Conservation (phyloP, 2,113 vertebrate genomes). For the Oryctolagus cuniculus region mOryCun1.1 NC_091438.1:104194501-104195000, state of each 20-base stretch:
- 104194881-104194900: not conserved
- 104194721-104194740: not conserved
- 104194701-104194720: not conserved
- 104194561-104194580: not conserved
- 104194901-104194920: too few relatives aligned
- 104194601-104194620: not conserved
- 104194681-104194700: fast-evolving
- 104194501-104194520: not conserved
- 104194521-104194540: not conserved
- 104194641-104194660: not conserved
- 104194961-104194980: too few relatives aligned
- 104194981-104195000: too few relatives aligned
- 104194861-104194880: not conserved
- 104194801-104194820: not conserved
- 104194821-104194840: not conserved
- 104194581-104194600: not conserved
- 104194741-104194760: not conserved
- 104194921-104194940: too few relatives aligned
- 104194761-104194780: not conserved
- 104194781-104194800: not conserved
- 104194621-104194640: not conserved
- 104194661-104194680: too few relatives aligned
- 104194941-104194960: not conserved
- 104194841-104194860: not conserved
- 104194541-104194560: not conserved